Percentiles rank a stretch among this genome's conserved stretches.
Conservation (phyloP, 2,888 invertebrate genomes). For the Drosophila ezoana region DNA sequence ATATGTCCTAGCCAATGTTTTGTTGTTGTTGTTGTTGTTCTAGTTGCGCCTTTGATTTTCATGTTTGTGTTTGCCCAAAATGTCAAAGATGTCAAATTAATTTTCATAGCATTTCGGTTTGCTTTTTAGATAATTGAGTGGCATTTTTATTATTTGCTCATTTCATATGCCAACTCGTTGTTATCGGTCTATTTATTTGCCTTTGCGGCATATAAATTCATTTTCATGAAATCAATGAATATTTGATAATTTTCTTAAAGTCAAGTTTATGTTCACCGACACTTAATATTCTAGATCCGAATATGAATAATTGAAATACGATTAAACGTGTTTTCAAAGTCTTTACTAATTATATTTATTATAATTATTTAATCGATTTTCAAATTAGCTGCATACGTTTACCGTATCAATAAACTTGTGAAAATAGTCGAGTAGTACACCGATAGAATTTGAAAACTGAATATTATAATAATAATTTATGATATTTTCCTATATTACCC, state of each 20-base stretch:
- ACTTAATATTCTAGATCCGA: constrained; percentile 2
- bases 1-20: constrained; percentile 10
- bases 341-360: background rate
- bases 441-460: no score
- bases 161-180: constrained; percentile 20
- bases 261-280: constrained; percentile 12
- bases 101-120: constrained; percentile 60
- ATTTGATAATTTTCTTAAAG: constrained; percentile 1
- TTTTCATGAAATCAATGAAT: constrained; percentile 19
- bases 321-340: background rate
- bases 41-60: constrained; percentile 41
- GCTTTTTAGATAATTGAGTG: constrained; percentile 76
- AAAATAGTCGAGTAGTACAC: no score
- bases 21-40: constrained; percentile 20
- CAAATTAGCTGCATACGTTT: background rate
- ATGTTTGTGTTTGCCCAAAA: constrained; percentile 65
- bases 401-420: no score
- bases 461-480: no score
- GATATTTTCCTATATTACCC: no score
- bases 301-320: background rate
- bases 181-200: constrained; percentile 28
- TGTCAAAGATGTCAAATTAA: constrained; percentile 78
- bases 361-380: background rate
- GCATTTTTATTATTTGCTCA: constrained; percentile 37
- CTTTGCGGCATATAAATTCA: constrained; percentile 8